Conservation (phyloP, 2,797 vertebrate genomes). For the Anguilla megastoma region DNA sequence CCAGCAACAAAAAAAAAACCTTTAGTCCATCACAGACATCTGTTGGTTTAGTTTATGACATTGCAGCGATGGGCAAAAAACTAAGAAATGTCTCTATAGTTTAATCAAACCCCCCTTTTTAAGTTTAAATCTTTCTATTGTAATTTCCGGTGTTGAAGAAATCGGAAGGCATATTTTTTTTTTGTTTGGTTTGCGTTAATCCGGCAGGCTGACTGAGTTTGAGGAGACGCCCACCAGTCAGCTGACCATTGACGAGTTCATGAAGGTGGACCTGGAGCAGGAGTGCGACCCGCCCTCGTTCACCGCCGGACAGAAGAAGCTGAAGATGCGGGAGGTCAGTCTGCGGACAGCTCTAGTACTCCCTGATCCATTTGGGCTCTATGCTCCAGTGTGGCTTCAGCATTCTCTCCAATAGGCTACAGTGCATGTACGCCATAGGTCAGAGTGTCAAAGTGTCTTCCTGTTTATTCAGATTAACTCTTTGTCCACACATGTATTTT, state of each 20-base stretch:
- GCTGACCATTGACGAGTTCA: slow-evolving; percentile 94
- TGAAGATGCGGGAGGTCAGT: slow-evolving; percentile 79
- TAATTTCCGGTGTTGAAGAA: background rate
- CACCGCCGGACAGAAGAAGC: slow-evolving; percentile 82
- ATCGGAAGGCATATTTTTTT: background rate
- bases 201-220: slow-evolving; percentile 85
- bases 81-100: background rate
- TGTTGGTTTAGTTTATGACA: background rate
- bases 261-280: slow-evolving; percentile 87
- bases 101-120: background rate
- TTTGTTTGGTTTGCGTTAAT: slow-evolving; percentile 7
- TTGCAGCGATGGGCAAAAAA: background rate
- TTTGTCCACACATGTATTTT: background rate
- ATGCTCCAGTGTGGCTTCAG: background rate
- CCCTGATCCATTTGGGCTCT: background rate
- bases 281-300: slow-evolving; percentile 96
- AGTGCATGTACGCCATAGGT: background rate
- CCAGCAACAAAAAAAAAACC: background rate
- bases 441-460: background rate
- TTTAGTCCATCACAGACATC: slow-evolving; percentile 12
- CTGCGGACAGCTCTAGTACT: background rate
- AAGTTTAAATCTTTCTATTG: background rate
- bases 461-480: background rate
- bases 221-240: slow-evolving; percentile 94
- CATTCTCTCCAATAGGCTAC: background rate